Base-by-base conservation (phyloP, 92 coral and sea anemone genomes). In the Plumapathes pennacea region DNA sequence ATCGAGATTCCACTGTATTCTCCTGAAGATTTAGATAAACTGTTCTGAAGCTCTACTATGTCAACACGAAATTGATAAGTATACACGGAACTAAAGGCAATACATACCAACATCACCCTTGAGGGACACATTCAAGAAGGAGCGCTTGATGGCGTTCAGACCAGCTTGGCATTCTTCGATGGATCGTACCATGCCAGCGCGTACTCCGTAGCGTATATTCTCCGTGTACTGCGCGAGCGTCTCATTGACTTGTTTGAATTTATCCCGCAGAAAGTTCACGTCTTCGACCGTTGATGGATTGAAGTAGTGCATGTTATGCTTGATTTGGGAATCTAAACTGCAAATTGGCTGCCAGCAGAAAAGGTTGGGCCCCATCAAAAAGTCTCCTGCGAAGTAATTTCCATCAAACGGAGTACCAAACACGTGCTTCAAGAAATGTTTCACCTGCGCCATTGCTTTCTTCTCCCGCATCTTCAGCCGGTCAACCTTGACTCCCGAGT, bases 161-260 rank as follows among this genome's bases (percentile, higher is more conserved):
- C 98, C 98, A 19, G 96, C 98, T 22, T 56, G 8, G 29, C 98
- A 92, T 25, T 82, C 94, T 10, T 92, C 94, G 10, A 25, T 28
- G 2, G 96, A 80, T 7, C 96, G 83, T 0, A 88, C 94, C 95
- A 92, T 89, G 0, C 98, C 98, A 15, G 89, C 76, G n/a, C 72
- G 72, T 9, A 70, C 78, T 14, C 98, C 98, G 15, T 54, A 72
- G 14, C 49, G 59, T 38, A 88, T 33, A 72, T 90, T 90, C 10
- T 62, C 62, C 20, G 82, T 74, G 38, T 90, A 90, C 31, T 43
- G 76, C 4, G 39, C 2, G 37, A 81, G 44, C 0, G 97, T 67
- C 42, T 47, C 5, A 41, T 74, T 60, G 5, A 74, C 58, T 48
- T 39, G 42, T 8, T 49, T 30, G 14, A 89, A 60, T 28, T 64